phyloP scores from a whole-genome alignment of 2,888 invertebrate genomes.

The Ormyrus labotus region DNA sequence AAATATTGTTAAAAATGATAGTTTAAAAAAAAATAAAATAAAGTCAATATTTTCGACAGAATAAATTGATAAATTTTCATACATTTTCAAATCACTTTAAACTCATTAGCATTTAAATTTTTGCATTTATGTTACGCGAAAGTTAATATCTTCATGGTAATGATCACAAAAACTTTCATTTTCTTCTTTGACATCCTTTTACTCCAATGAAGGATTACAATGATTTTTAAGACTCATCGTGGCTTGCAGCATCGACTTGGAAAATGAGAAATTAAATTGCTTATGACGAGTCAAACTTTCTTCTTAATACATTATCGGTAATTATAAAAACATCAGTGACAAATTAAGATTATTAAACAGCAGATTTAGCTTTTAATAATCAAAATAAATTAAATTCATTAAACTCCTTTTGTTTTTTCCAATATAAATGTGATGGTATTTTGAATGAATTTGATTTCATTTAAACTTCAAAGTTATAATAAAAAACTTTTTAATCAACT shows the following conservation, averaged over 20 bases:
- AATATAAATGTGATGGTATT: conserved; percentile 6
- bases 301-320: conserved; percentile 33
- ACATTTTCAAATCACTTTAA: background rate
- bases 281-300: conserved; percentile 32
- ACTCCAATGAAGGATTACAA: conserved; percentile 35
- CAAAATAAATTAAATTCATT: background rate
- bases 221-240: conserved; percentile 41
- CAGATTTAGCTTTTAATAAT: background rate
- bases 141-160: conserved; percentile 29
- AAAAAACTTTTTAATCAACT: too few relatives aligned
- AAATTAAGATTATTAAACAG: background rate
- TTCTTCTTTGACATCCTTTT: conserved; percentile 42
- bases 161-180: conserved; percentile 41
- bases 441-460: background rate
- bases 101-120: conserved; percentile 8
- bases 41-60: conserved; percentile 1
- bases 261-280: conserved; percentile 53
- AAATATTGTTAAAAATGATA: background rate
- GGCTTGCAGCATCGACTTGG: conserved; percentile 23
- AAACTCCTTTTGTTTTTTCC: conserved; percentile 6
- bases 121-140: conserved; percentile 16
- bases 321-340: conserved; percentile 40
- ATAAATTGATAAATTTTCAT: background rate
- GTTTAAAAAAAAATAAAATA: conserved; percentile 1
- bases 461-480: too few relatives aligned